These are phyloP conservation scores for Uropetala carovei DNA, from an alignment of 2,888 invertebrate species.

Conservation along the genomic window DNA sequence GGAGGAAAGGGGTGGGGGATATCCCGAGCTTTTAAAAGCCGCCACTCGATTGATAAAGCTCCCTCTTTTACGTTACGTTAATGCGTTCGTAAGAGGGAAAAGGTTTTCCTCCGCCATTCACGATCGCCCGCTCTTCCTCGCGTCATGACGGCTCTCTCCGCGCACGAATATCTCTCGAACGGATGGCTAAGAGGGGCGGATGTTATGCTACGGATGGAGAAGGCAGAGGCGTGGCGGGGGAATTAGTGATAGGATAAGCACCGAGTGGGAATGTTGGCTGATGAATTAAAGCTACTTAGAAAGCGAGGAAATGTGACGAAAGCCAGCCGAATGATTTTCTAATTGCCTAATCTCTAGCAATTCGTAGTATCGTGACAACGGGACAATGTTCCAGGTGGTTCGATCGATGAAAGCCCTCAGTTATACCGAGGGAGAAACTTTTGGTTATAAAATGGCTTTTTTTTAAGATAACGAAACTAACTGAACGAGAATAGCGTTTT, in stretches of 20 bases:
- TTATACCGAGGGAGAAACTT: too few species aligned
- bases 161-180: not conserved
- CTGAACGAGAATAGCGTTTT: too few species aligned
- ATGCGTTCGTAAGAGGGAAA: not conserved
- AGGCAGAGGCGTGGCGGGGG: not conserved
- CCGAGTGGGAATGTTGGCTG: not conserved
- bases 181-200: not conserved
- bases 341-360: not conserved
- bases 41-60: constrained; percentile 47
- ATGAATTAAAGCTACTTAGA: not conserved
- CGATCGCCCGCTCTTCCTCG: not conserved
- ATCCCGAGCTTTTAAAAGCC: constrained; percentile 38
- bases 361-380: not conserved
- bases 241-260: not conserved
- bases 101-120: not conserved
- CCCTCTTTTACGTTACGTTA: not conserved
- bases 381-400: too few species aligned
- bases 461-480: too few species aligned
- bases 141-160: not conserved
- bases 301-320: not conserved
- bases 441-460: too few species aligned
- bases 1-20: not conserved
- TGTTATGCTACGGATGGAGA: not conserved
- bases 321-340: not conserved
- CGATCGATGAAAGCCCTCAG: too few species aligned